Conservation (phyloP, 1,140 invertebrate species). For the Eueides isabella region DNA sequence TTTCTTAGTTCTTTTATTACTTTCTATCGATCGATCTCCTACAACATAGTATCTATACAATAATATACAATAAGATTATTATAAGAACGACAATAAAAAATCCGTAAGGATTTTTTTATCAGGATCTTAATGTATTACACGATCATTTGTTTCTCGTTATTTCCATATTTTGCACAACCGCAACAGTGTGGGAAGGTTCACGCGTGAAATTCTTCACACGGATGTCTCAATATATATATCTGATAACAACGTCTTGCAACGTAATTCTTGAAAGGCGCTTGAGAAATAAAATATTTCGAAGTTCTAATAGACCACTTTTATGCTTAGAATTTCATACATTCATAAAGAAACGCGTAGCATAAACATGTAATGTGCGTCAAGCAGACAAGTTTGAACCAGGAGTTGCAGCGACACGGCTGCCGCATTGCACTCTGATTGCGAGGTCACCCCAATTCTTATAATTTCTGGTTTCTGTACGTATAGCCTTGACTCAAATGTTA, state of each 20-base stretch:
- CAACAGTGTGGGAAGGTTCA: slow-evolving; percentile 57
- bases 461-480: slow-evolving; percentile 61
- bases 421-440: slow-evolving; percentile 54
- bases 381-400: slow-evolving; percentile 23
- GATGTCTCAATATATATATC: slow-evolving; percentile 37
- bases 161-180: slow-evolving; percentile 48
- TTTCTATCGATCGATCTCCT: no score
- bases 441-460: slow-evolving; percentile 66
- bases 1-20: no score
- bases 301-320: neutral
- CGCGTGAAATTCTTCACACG: slow-evolving; percentile 47
- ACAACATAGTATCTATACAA: no score
- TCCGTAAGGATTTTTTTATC: slow-evolving; percentile 6
- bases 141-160: slow-evolving; percentile 12
- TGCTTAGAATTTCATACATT: neutral
- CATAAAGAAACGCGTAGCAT: neutral
- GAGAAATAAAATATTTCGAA: slow-evolving; percentile 14
- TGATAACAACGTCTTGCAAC: slow-evolving; percentile 35
- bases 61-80: neutral
- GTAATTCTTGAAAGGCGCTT: slow-evolving; percentile 26
- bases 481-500: slow-evolving; percentile 55
- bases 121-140: slow-evolving; percentile 5
- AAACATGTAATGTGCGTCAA: slow-evolving; percentile 22
- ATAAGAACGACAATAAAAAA: neutral
- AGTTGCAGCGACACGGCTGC: slow-evolving; percentile 39